phyloP scores from a whole-genome alignment of 1,140 invertebrate genomes.

The Sitophilus oryzae region DNA sequence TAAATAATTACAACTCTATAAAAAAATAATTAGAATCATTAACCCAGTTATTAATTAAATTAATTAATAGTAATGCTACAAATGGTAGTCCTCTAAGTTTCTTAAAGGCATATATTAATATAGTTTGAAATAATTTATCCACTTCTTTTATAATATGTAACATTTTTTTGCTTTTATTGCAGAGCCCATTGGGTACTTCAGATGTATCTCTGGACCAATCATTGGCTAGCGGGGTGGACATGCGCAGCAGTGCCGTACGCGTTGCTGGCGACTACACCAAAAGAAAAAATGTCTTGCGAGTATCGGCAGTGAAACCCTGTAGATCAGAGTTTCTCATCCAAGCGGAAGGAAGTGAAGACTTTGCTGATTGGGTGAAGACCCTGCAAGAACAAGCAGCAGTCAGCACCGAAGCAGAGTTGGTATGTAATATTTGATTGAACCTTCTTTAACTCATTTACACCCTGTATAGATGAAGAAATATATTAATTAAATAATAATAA shows the following conservation, averaged over 20 bases:
- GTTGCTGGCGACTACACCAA: slow-evolving; percentile 83
- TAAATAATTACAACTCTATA: too few species aligned
- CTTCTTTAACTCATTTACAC: too few species aligned
- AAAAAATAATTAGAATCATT: too few species aligned
- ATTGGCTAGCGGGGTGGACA: slow-evolving; percentile 50
- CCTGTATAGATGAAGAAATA: too few species aligned
- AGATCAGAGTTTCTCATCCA: slow-evolving; percentile 68
- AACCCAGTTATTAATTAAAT: too few species aligned
- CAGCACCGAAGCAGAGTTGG: slow-evolving; percentile 42
- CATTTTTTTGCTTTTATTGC: slow-evolving; percentile 21
- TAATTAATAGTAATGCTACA: too few species aligned
- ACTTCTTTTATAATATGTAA: too few species aligned
- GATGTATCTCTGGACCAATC: slow-evolving; percentile 44
- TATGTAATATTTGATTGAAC: slow-evolving; percentile 26
- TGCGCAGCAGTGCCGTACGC: slow-evolving; percentile 61
- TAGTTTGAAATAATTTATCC: too few species aligned
- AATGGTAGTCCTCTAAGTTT: too few species aligned
- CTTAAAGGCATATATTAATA: too few species aligned
- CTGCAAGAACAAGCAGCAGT: slow-evolving; percentile 57
- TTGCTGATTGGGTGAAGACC: slow-evolving; percentile 65
- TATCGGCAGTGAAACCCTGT: slow-evolving; percentile 47
- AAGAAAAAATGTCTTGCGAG: slow-evolving; percentile 77
- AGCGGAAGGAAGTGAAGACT: slow-evolving; percentile 69
- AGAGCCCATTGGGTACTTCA: slow-evolving; percentile 51
- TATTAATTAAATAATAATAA: too few species aligned